Base-by-base conservation (phyloP, 2,888 invertebrate species). In the Pinctada fucata region DNA sequence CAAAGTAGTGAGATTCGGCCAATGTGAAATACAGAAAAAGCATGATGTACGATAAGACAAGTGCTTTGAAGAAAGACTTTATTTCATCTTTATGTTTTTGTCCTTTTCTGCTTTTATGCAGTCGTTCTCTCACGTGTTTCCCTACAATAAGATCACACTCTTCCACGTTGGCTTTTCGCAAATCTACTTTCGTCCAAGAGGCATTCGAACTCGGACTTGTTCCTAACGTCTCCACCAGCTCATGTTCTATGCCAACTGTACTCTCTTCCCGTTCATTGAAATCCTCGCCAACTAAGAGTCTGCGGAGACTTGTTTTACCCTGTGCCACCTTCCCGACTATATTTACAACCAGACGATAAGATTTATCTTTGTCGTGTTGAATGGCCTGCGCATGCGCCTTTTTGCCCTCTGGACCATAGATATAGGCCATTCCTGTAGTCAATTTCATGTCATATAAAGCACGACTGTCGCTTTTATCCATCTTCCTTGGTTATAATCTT, bases 241-340 rank as follows among this genome's bases (percentile, higher is more conserved):
- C 83, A 45, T 84, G 84, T 52, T 86, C 86, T n/a, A 86, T 79
- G 6, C 86, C 86, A 8, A 86, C 84, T 1, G 86, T 85, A 72
- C 84, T 84, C 66, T 80, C 77, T 75, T 86, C 86, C 1, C 78
- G 16, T 47, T 72, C 78, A 74, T 83, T 79, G 74, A 85, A 86
- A 10, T 79, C 79, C 49, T 86, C 84, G 1, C 82, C 79, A 3
- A 85, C 75, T n/a, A 86, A 73, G 51, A 86, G 58, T 16, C 83
- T 66, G 48, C 84, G 71, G 45, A 86, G 76, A 71, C 84, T 85
- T 5, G 86, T 86, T 78, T 86, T 86, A 6, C 86, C 86, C 67
- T 86, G 86, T 31, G 83, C 47, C 49, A 83, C 86, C 68, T 82
- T 79, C 3, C 86, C 86, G 6, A 86, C 84, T n/a, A 86, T 83